A percentile compares a stretch with the other conserved stretches of the same genome.
Conservation (phyloP, 2,797 vertebrate species). For the Borostomias antarcticus region DNA sequence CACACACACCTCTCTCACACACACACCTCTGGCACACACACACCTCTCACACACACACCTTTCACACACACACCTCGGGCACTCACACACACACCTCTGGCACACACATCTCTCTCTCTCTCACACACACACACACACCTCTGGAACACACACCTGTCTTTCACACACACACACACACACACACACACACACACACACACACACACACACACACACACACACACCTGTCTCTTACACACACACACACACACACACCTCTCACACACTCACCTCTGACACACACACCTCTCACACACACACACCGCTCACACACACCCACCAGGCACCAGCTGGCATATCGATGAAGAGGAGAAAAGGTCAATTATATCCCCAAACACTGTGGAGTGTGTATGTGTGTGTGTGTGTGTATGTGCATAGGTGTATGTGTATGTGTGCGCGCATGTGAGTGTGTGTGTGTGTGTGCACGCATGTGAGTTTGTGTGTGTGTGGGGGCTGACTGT, state of each 20-base stretch:
- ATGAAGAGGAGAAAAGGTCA: constrained; percentile 52
- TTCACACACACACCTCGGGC: too few species aligned
- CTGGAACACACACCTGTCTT: too few species aligned
- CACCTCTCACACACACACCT: too few species aligned
- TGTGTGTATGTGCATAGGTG: constrained; percentile 13
- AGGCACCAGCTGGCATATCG: constrained; percentile 39
- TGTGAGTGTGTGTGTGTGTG: constrained; percentile 12
- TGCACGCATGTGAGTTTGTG: constrained; percentile 2
- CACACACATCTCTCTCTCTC: too few species aligned
- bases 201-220: constrained; percentile 55
- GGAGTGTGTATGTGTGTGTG: constrained; percentile 9
- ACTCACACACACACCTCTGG: too few species aligned
- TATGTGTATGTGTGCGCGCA: constrained; percentile 3
- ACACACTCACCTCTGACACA: constrained; percentile 41
- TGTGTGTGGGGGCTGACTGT: not conserved
- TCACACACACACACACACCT: too few species aligned
- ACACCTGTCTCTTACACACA: constrained; percentile 39
- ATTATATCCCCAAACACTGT: constrained; percentile 22
- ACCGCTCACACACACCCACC: constrained; percentile 19
- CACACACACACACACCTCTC: constrained; percentile 52
- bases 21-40: too few species aligned
- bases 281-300: constrained; percentile 29
- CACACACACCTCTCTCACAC: too few species aligned
- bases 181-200: too few species aligned
- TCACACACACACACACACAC: too few species aligned